Evolutionary conservation across 2,113 vertebrate species (phyloP), one percentile per base, ranked within the genome.

Genomic region (Phodopus roborovskii): DNA sequence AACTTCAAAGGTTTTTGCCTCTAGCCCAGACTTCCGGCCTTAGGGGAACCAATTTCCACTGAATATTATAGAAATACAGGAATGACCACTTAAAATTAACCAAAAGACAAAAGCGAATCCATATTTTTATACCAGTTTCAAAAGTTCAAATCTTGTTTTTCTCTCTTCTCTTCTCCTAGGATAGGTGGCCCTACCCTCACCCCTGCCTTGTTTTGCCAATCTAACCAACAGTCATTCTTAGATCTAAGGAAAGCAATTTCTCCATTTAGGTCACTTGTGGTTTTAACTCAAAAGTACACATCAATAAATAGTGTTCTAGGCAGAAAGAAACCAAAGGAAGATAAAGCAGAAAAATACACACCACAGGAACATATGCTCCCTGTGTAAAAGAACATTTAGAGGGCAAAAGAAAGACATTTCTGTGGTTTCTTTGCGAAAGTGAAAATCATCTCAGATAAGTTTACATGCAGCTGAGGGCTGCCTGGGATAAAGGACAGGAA

Each of bases 1-100:
- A 94, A 97, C 97, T 97, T 97, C 96, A 98, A 97, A 97, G 87
- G n/a, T 85, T 95, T 95, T 95, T 96, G 90, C 92, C 95, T 96
- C 93, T 74, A 92, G 92, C 88, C 81, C 94, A 94, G 94, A 97
- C 96, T 97, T 96, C 95, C 62, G 64, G 92, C 94, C 95, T 96
- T 84, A 94, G 19, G 90, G 96, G 73, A 96, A 95, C 90, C 81
- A 64, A 83, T 95, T 96, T 64, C 56, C 82, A 93, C 90, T 48
- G 50, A 96, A 94, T 56, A n/a, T 86, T 94, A 90, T 7, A 92
- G 90, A 94, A 96, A 96, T 88, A 74, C 5, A 95, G 85, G 95
- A 88, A 82, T 89, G 81, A 82, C 77, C 77, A 86, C 89, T 95
- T 85, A 96, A 97, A 88, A 92, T 26, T 28, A 60, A 50, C 60